These are phyloP conservation scores for Brachyhypopomus occidentalis DNA, from an alignment of 2,113 vertebrate species.

Conservation along the genomic window DNA sequence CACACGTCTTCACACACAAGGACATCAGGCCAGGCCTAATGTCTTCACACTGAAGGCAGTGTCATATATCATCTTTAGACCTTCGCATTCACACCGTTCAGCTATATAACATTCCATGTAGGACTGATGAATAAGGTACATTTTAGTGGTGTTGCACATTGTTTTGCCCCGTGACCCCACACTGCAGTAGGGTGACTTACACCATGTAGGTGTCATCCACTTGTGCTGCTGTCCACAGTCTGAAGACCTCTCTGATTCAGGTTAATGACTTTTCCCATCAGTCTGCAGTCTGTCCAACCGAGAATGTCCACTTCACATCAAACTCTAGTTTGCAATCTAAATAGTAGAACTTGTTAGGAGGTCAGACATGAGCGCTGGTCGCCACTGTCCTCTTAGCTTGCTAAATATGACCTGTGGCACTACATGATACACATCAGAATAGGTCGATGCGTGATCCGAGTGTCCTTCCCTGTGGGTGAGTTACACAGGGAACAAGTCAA, in stretches of 20 bases:
- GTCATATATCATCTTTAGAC: conserved; percentile 18
- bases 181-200: conserved; percentile 22
- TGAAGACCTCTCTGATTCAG: conserved; percentile 6
- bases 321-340: background rate
- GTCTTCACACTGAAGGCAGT: conserved; percentile 16
- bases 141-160: background rate
- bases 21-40: conserved; percentile 2
- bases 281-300: background rate
- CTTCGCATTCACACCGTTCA: conserved; percentile 8
- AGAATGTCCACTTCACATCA: conserved; percentile 13
- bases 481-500: conserved; percentile 58
- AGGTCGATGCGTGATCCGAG: conserved; percentile 48
- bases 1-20: background rate
- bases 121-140: conserved; percentile 14
- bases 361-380: background rate
- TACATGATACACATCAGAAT: conserved; percentile 27
- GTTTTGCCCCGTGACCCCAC: conserved; percentile 11
- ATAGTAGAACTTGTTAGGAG: background rate
- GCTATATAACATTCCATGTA: background rate
- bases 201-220: conserved; percentile 9
- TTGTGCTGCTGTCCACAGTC: conserved; percentile 24
- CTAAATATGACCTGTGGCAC: background rate
- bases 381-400: conserved; percentile 1
- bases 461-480: conserved; percentile 59
- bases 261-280: conserved; percentile 7